These are phyloP conservation scores for Bubalus kerabau DNA, from an alignment of 2,113 vertebrate genomes.

Conservation along the genomic window DNA sequence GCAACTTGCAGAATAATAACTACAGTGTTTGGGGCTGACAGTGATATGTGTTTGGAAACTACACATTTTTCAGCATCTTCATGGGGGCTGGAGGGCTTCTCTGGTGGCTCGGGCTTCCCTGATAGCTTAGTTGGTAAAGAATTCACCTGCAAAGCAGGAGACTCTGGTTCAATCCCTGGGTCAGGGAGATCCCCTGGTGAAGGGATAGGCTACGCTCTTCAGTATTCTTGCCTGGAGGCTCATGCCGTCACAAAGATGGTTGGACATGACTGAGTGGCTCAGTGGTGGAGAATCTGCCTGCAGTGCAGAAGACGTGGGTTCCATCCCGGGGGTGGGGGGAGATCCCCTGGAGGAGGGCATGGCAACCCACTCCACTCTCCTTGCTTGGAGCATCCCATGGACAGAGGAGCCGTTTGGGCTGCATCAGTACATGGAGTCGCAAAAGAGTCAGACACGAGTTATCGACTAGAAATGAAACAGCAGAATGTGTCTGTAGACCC, in stretches of 20 bases:
- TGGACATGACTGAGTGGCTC: accelerated
- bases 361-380: background rate
- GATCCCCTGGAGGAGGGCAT: background rate
- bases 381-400: background rate
- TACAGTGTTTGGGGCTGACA: accelerated
- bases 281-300: background rate
- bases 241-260: background rate
- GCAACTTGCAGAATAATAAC: background rate
- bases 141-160: background rate
- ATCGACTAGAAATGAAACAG: background rate
- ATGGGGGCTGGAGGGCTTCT: accelerated
- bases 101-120: no score
- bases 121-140: background rate
- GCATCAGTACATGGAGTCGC: accelerated
- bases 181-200: background rate
- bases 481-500: accelerated
- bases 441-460: background rate
- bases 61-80: background rate
- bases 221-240: background rate
- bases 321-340: background rate
- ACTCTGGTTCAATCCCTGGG: accelerated
- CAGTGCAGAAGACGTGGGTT: background rate
- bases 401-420: background rate
- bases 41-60: accelerated
- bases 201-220: background rate